Evolutionary conservation across 2,888 invertebrate species (phyloP).

Genomic region (Acrobasis suavella): DNA sequence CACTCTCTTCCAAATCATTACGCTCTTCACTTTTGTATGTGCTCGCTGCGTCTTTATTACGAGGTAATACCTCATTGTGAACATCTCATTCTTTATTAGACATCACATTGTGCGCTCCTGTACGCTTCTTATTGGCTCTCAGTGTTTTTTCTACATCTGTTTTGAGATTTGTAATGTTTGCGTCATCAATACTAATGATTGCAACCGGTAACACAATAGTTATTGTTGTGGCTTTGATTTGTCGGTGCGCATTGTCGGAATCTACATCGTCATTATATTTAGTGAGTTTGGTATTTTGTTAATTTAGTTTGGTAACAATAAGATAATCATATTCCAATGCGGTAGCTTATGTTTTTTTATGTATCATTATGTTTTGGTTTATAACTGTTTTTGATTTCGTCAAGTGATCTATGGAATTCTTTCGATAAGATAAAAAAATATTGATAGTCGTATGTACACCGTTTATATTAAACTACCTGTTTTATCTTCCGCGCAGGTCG

Average conservation of each 20-base stretch:
- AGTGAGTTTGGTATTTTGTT: slow-evolving; percentile 66
- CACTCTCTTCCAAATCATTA: slow-evolving; percentile 81
- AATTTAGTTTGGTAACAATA: slow-evolving; percentile 64
- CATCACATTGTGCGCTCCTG: slow-evolving; percentile 48
- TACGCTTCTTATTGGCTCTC: slow-evolving; percentile 72
- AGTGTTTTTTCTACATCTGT: slow-evolving; percentile 65
- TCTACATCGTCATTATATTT: slow-evolving; percentile 78
- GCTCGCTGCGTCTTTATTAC: slow-evolving; percentile 64
- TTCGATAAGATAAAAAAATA: too few species aligned
- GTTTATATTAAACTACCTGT: too few species aligned
- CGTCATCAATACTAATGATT: slow-evolving; percentile 82
- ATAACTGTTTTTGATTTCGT: slow-evolving; percentile 17
- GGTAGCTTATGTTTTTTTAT: slow-evolving; percentile 25
- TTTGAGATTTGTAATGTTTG: slow-evolving; percentile 69
- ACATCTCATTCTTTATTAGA: slow-evolving; percentile 61
- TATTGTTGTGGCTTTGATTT: slow-evolving; percentile 70
- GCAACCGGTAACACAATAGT: slow-evolving; percentile 74
- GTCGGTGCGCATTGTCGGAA: slow-evolving; percentile 53
- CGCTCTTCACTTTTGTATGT: slow-evolving; percentile 72
- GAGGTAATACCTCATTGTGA: slow-evolving; percentile 61
- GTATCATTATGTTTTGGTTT: slow-evolving; percentile 17
- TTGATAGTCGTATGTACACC: too few species aligned
- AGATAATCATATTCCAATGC: slow-evolving; percentile 52
- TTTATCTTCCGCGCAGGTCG: too few species aligned
- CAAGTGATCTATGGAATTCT: slow-evolving; percentile 9